phyloP scores from a whole-genome alignment of 2,888 invertebrate genomes.

The Eristalis pertinax region DNA sequence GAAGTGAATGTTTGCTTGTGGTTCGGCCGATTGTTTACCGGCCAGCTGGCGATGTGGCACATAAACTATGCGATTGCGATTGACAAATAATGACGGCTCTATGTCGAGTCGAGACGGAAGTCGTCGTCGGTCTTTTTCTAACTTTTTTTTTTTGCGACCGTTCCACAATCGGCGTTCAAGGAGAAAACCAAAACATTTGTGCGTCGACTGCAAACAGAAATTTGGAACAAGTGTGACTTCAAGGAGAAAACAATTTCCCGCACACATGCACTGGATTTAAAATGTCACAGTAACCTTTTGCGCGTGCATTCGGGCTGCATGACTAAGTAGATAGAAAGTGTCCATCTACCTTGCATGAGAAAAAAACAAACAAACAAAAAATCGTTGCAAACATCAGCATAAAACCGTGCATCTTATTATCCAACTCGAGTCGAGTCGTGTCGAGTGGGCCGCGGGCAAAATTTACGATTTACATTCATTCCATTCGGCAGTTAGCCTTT shows the following conservation, averaged over 20 bases:
- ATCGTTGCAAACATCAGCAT: background rate
- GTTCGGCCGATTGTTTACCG: conserved; percentile 45
- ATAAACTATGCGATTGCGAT: conserved; percentile 52
- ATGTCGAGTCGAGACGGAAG: conserved; percentile 11
- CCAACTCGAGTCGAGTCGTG: background rate
- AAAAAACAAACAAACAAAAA: background rate
- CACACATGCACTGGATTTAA: background rate
- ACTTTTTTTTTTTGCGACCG: too few species aligned
- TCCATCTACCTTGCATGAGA: background rate
- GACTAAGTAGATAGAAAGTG: background rate
- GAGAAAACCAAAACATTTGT: too few species aligned
- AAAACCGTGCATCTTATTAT: background rate
- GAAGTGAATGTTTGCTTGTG: conserved; percentile 16
- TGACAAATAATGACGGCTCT: conserved; percentile 24
- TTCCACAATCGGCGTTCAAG: too few species aligned
- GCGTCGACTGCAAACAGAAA: background rate
- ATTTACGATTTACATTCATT: conserved; percentile 39
- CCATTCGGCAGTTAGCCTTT: background rate
- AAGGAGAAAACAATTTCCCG: background rate
- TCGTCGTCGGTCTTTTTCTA: background rate
- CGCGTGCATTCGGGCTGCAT: background rate
- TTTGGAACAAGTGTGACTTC: background rate
- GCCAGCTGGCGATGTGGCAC: conserved; percentile 62
- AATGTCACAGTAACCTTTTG: background rate
- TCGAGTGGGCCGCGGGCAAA: background rate